Evolutionary conservation across 2,888 invertebrate genomes (phyloP), one percentile per base, ranked within the genome.

Genomic region (Colostygia pectinataria): DNA sequence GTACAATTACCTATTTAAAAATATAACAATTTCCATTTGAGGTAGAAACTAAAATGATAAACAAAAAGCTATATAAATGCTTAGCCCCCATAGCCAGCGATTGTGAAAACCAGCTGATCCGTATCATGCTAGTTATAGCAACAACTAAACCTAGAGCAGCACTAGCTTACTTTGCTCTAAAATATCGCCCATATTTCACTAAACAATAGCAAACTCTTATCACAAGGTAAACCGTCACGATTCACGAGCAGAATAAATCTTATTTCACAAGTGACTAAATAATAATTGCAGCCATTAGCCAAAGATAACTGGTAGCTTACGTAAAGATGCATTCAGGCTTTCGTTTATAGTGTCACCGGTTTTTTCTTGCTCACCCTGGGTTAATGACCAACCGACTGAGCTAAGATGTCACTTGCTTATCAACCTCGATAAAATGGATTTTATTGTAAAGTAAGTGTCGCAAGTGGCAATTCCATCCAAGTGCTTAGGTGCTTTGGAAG

Each of bases 221-320:
- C 54, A 46, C 34, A 33, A 45, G n/a, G 46, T 38, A 55, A 53
- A 59, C 52, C 70, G 72, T 74, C 79, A 74, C 73, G 78, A 77
- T 71, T 68, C 64, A 64, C 68, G 59, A 59, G 32, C 47, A 58
- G 56, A 74, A 61, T 66, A 66, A 66, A 68, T 70, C 68, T 64
- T 57, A 70, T 81, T 80, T 77, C 73, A 69, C 66, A 80, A 79
- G 61, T 65, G 67, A 74, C 79, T 77, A 77, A 77, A 71, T 75
- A 74, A 77, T 77, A 79, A 82, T 77, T 72, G 72, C 66, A 56
- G 57, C 70, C 65, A 77, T 80, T 80, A 77, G 74, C 29, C 24
- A 29, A 14, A 36, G 18, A 29, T 31, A 14, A 44, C 29, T 10
- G 29, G 15, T 31, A 3, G 28, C 13, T 34, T 41, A 24, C 10